phyloP scores from a whole-genome alignment of 1,140 invertebrate species.

The Olivierus martensii region DNA sequence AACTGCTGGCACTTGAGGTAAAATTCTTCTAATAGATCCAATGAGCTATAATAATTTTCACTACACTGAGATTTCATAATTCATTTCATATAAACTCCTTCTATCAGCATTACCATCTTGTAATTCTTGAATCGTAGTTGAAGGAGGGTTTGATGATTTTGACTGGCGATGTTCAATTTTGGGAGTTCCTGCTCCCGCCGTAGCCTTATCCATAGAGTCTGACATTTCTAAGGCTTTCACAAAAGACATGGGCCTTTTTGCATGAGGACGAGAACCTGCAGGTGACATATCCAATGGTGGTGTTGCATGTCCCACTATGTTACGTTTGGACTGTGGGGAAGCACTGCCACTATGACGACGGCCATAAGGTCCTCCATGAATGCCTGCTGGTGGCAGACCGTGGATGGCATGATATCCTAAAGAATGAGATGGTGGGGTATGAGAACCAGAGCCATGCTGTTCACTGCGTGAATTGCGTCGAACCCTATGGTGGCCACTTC shows the following conservation, averaged over 20 bases:
- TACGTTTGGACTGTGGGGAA: slow-evolving; percentile 5
- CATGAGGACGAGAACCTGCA: slow-evolving; percentile 22
- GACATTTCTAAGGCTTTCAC: slow-evolving; percentile 81
- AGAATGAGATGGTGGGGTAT: slow-evolving; percentile 17
- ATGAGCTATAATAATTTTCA: too few relatives aligned
- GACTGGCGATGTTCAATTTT: slow-evolving; percentile 13
- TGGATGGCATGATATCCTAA: slow-evolving; percentile 6
- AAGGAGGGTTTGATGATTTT: slow-evolving; percentile 13
- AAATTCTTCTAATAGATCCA: too few relatives aligned
- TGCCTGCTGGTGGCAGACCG: slow-evolving; percentile 1
- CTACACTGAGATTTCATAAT: slow-evolving; percentile 82
- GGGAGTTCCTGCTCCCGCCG: slow-evolving; percentile 15
- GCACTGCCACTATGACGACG: slow-evolving; percentile 6
- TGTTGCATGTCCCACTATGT: slow-evolving; percentile 20
- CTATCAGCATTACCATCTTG: slow-evolving; percentile 43
- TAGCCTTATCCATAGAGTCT: slow-evolving; percentile 37
- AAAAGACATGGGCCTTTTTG: slow-evolving; percentile 68
- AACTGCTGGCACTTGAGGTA: too few relatives aligned
- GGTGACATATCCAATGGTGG: slow-evolving; percentile 11
- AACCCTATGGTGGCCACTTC: slow-evolving; percentile 30
- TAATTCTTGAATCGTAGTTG: background rate
- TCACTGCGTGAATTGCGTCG: slow-evolving; percentile 26
- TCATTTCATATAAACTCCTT: slow-evolving; percentile 84
- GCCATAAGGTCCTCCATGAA: slow-evolving; percentile 16
- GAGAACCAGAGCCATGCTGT: slow-evolving; percentile 25